Base-by-base conservation (phyloP, 2,888 invertebrate genomes). In the Dolichomitus sp. region DNA sequence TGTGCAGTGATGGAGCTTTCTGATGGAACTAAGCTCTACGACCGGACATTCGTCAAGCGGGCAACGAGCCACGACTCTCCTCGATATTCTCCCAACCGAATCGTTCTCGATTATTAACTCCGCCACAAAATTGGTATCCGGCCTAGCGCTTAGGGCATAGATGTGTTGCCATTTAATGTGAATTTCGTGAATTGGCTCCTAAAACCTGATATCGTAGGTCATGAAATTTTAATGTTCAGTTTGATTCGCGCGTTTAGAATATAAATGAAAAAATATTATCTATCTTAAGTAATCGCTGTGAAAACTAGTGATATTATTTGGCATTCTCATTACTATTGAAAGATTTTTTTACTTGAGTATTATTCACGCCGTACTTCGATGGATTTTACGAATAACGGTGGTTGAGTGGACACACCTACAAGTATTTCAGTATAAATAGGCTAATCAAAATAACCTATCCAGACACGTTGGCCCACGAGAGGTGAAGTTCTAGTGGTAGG, bases 21-120 rank as follows among this genome's bases (percentile, higher is more conserved):
- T 84, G 87, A 87, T 84, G 78, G 83, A 86, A 82, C 84, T 83
- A 78, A 82, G 84, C 66, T 63, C 70, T 84, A 81, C 83, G 75
- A 82, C 83, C 82, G 83, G 80, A 83, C 84, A 88, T 88, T 87
- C 82, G 85, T 88, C 89, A 89, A 84, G 72, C 85, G 74, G 54
- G 82, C 81, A 69, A 70, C 84, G 68, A 86, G 79, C 77, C 77
- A 65, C 61, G 66, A 82, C 80, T 59, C 66, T 82, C n/a, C 83
- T 84, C 84, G 78, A 81, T 84, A 80, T 84, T 81, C 84, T 74
- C 68, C 80, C 75, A 61, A 75, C 69, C 81, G 78, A 84, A 86
- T 86, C 85, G 79, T 88, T 88, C 81, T 78, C 84, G 87, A 86
- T 89, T 88, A 88, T 90, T 88, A 88, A 69, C 85, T 70, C 61